A percentile compares a stretch with the other conserved stretches of the same genome.
Conservation (phyloP, 2,113 vertebrate genomes). For the Oncorhynchus kisutch region DNA sequence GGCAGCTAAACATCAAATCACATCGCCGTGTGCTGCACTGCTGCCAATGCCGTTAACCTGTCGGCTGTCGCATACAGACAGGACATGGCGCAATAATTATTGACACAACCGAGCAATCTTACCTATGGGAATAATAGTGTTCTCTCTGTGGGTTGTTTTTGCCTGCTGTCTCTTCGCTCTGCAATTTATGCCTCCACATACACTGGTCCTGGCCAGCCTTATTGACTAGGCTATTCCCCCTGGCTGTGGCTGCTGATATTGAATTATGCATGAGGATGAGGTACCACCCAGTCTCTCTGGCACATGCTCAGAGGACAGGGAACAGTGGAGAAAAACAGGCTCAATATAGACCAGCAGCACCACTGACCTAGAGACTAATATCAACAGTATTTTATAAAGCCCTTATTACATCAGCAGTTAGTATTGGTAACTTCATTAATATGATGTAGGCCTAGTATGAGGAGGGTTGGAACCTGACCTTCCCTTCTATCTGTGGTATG, state of each 20-base stretch:
- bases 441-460: no score
- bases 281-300: constrained; percentile 15
- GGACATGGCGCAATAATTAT: background rate
- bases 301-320: constrained; percentile 17
- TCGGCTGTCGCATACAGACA: background rate
- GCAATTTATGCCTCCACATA: background rate
- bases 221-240: background rate
- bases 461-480: no score
- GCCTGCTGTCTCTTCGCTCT: background rate
- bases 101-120: background rate
- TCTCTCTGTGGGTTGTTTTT: background rate
- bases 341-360: background rate
- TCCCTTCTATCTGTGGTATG: background rate
- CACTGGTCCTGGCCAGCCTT: background rate
- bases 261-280: constrained; percentile 37
- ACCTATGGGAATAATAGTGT: background rate
- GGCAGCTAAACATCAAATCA: constrained; percentile 2
- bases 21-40: background rate
- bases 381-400: no score
- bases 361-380: background rate
- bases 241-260: constrained; percentile 1
- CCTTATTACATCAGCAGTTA: no score
- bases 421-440: no score
- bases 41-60: background rate
- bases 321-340: background rate